Evolutionary conservation across 2,888 invertebrate genomes (phyloP), one percentile per base, ranked within the genome.

Genomic region (Eupithecia tripunctaria): DNA sequence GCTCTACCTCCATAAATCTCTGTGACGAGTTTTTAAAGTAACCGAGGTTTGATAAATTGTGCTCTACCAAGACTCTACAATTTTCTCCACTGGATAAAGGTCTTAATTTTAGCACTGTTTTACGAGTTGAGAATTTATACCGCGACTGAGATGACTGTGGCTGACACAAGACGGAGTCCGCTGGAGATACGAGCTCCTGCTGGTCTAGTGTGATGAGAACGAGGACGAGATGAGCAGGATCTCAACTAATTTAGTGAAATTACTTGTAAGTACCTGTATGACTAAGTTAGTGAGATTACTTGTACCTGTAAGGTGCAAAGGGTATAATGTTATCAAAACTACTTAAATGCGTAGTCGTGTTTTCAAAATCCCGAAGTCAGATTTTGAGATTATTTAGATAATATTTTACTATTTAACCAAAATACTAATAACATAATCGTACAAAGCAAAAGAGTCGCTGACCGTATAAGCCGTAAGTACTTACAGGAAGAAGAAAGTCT

Each of bases 11-110:
- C 79, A 83, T 86, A 86, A 88, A 88, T 88, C 85, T 84, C 72
- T 64, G 81, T 79, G 86, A 85, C 84, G 86, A 86, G 84, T 85
- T 85, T 82, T 85, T 80, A 84, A 82, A 85, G 82, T 80, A 82
- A 81, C 80, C 67, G 72, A 74, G 76, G 76, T 79, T 81, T 84
- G 85, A 87, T 84, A 82, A 84, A 87, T 81, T 81, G 64, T 64
- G 80, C 79, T 74, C 75, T 70, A 69, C 64, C 32, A 56, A 66
- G 38, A 56, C 73, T 32, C 73, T 25, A 47, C 62, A 32, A 71
- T 67, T 65, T 72, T 76, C 74, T 75, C 75, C 63, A 67, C 73
- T 62, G 77, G 69, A 74, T 75, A 81, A 36, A 75, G 64, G 72
- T 80, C 82, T 85, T 83, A 81, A 83, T 84, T 84, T 80, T 80